These are phyloP conservation scores for Calameuta filiformis DNA, from an alignment of 2,888 invertebrate genomes.

Conservation along the genomic window DNA sequence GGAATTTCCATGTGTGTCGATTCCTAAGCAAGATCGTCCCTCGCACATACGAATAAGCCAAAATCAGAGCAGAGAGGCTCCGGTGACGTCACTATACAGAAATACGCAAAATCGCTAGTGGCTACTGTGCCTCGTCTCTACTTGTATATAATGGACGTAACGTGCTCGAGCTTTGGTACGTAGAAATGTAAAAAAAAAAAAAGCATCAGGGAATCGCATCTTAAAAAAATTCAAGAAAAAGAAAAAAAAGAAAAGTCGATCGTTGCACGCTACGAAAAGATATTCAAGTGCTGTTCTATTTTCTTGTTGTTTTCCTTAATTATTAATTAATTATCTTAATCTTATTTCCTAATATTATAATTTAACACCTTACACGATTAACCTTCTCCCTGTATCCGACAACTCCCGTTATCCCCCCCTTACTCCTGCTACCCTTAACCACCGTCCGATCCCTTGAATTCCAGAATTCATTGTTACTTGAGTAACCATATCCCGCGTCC, in stretches of 20 bases:
- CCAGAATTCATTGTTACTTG: background rate
- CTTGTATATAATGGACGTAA: background rate
- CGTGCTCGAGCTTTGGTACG: background rate
- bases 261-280: slow-evolving; percentile 31
- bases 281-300: slow-evolving; percentile 52
- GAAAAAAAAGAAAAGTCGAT: slow-evolving; percentile 19
- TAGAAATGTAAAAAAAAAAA: background rate
- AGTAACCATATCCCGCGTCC: background rate
- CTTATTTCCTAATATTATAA: slow-evolving; percentile 59
- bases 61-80: too few relatives aligned
- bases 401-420: slow-evolving; percentile 22
- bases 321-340: slow-evolving; percentile 60
- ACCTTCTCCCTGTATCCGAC: slow-evolving; percentile 21
- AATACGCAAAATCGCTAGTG: too few relatives aligned
- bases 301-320: slow-evolving; percentile 59
- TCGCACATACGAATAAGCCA: too few relatives aligned
- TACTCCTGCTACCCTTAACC: slow-evolving; percentile 1
- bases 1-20: too few relatives aligned
- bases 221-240: slow-evolving; percentile 13
- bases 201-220: slow-evolving; percentile 7
- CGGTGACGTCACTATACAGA: too few relatives aligned
- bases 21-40: too few relatives aligned
- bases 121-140: too few relatives aligned
- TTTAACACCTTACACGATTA: slow-evolving; percentile 58
- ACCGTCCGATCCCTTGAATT: background rate